Percentiles rank a stretch among this genome's conserved stretches.
These are phyloP conservation scores for Lepidotrigona ventralis DNA, from an alignment of 1,140 invertebrate species.

Conservation along the genomic window DNA sequence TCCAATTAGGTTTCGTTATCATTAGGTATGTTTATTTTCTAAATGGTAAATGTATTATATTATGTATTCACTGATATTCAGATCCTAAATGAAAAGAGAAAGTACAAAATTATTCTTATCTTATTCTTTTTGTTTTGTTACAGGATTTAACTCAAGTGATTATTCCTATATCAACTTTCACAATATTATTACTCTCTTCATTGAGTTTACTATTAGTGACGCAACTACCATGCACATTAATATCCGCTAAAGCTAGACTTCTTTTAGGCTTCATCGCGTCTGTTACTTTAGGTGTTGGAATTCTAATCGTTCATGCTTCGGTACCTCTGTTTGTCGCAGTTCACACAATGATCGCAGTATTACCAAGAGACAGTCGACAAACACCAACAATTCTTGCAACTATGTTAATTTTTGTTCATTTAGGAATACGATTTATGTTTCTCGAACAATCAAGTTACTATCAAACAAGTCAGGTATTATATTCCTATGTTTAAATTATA, in stretches of 20 bases:
- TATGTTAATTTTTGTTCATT: constrained; percentile 60
- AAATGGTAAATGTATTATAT: neutral
- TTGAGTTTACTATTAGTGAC: constrained; percentile 69
- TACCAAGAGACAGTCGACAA: constrained; percentile 69
- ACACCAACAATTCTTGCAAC: constrained; percentile 68
- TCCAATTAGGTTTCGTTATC: neutral
- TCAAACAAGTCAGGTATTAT: constrained; percentile 63
- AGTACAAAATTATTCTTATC: neutral
- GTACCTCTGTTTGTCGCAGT: constrained; percentile 70
- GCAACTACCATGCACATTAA: constrained; percentile 72
- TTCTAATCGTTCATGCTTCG: constrained; percentile 65
- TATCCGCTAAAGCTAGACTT: constrained; percentile 64
- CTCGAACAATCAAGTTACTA: constrained; percentile 61
- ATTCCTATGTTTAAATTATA: neutral
- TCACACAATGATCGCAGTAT: constrained; percentile 70
- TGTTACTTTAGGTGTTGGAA: constrained; percentile 69
- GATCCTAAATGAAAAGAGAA: neutral
- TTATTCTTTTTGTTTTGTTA: neutral
- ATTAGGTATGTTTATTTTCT: too few relatives aligned
- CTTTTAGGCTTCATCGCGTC: constrained; percentile 71
- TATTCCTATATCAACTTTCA: constrained; percentile 59
- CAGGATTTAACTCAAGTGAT: constrained; percentile 47
- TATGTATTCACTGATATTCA: neutral
- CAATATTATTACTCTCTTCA: constrained; percentile 69
- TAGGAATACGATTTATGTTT: constrained; percentile 59